Evolutionary conservation across 2,797 vertebrate species (phyloP).

Genomic region (Sarcophilus harrisii): DNA sequence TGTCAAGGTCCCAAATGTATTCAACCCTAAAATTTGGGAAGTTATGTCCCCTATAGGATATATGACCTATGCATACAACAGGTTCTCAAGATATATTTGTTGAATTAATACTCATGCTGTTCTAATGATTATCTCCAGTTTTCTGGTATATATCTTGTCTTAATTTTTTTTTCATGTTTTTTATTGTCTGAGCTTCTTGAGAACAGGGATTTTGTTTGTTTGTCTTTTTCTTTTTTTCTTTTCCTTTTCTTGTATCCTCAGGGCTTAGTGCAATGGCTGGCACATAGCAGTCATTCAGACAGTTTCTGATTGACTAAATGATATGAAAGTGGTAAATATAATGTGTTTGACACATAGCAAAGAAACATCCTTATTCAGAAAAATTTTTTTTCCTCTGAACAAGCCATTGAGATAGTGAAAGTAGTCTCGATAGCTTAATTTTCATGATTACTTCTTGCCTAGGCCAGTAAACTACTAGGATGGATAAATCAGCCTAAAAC

Average conservation of each 20-base stretch:
- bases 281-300: neutral
- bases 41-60: neutral
- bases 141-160: neutral
- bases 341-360: neutral
- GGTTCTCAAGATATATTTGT: neutral
- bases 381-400: neutral
- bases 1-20: neutral
- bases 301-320: constrained; percentile 11
- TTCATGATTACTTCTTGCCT: neutral
- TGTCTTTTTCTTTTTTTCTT: neutral
- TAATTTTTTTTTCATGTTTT: neutral
- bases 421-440: neutral
- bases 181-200: neutral
- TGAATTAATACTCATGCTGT: neutral
- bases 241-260: neutral
- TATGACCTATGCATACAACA: neutral
- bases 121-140: neutral
- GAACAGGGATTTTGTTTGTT: neutral
- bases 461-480: neutral
- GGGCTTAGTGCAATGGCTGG: neutral
- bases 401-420: neutral
- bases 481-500: neutral
- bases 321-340: constrained; percentile 25
- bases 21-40: neutral
- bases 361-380: neutral